A percentile compares a stretch with the other conserved stretches of the same genome.
Evolutionary conservation across 1,140 invertebrate genomes (phyloP).

Genomic region (Chironomus tepperi): DNA sequence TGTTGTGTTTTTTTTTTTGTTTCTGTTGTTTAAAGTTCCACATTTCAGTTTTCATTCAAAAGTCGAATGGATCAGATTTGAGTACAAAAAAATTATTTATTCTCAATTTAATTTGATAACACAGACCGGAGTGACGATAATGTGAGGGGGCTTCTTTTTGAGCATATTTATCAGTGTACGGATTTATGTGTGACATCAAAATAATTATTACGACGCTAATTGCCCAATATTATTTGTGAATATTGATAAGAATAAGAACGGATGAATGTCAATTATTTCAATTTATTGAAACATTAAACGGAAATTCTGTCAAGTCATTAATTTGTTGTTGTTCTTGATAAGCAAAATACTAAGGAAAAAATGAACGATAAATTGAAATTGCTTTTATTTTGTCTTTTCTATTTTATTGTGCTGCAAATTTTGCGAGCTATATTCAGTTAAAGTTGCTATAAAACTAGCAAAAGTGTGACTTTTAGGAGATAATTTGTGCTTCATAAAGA

Average conservation of each 20-base stretch:
- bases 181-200: neutral
- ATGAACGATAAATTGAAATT: conserved; percentile 27
- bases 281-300: neutral
- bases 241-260: too few relatives aligned
- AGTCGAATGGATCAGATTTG: neutral
- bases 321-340: neutral
- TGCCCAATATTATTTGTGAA: too few relatives aligned
- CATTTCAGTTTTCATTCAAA: neutral
- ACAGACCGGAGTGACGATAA: neutral
- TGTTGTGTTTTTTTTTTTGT: neutral
- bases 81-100: neutral
- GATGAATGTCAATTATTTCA: neutral
- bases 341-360: conserved; percentile 39
- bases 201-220: too few relatives aligned
- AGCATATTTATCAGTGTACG: neutral
- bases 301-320: neutral
- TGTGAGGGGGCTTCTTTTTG: too few relatives aligned
- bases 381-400: conserved; percentile 11
- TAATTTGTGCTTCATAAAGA: too few relatives aligned
- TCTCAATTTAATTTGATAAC: neutral
- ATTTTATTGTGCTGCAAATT: conserved; percentile 20
- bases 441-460: neutral
- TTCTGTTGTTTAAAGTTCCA: too few relatives aligned
- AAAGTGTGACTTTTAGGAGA: neutral
- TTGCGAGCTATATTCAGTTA: neutral